Evolutionary conservation across 2,797 vertebrate species (phyloP).

Genomic region (Rachycentron canadum): DNA sequence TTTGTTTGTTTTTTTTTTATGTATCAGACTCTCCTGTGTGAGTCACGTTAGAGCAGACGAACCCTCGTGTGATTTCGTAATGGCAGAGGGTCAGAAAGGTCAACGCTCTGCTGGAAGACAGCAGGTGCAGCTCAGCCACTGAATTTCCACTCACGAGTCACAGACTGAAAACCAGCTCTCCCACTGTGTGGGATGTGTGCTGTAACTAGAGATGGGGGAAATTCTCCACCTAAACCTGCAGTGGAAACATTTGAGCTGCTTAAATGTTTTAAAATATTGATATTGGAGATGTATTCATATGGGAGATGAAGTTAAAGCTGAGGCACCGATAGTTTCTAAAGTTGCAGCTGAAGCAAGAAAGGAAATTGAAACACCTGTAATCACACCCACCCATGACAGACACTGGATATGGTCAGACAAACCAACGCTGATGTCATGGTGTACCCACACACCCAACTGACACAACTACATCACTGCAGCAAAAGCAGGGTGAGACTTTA

Average conservation of each 20-base stretch:
- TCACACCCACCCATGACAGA: not conserved
- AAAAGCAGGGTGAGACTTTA: not conserved
- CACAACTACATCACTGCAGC: not conserved
- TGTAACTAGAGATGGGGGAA: not conserved
- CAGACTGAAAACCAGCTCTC: not conserved
- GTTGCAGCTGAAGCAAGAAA: not conserved
- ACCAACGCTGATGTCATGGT: not conserved
- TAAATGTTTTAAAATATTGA: not conserved
- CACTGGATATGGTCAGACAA: not conserved
- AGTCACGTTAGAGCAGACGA: constrained; percentile 13
- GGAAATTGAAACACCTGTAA: not conserved
- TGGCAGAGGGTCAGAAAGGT: constrained; percentile 4
- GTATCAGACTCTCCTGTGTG: not conserved
- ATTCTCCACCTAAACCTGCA: not conserved
- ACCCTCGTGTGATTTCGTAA: not conserved
- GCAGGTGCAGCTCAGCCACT: constrained; percentile 1
- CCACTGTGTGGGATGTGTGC: not conserved
- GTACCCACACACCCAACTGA: not conserved
- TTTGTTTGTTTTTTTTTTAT: not conserved
- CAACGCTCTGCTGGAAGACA: constrained; percentile 8
- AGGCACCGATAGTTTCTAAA: not conserved
- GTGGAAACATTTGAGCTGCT: not conserved
- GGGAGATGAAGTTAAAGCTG: not conserved
- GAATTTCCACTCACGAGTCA: constrained; percentile 9
- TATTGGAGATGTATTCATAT: not conserved